Evolutionary conservation across 2,888 invertebrate species (phyloP).

Genomic region (Ferrisia virgata): DNA sequence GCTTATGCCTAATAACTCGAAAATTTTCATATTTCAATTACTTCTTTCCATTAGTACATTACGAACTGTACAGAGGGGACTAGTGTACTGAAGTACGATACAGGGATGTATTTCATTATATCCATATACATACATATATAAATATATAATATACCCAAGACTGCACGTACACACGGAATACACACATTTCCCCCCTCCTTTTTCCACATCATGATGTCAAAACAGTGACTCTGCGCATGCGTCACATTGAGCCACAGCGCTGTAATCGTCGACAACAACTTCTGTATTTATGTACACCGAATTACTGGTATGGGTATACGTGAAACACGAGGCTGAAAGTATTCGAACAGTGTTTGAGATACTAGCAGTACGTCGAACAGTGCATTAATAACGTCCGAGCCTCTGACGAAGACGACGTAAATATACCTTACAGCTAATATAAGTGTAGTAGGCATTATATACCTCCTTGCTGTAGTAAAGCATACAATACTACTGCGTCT

Average conservation of each 20-base stretch:
- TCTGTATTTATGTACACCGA: not conserved
- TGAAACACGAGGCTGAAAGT: not conserved
- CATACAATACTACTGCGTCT: not conserved
- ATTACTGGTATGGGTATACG: not conserved
- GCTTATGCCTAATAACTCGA: not conserved
- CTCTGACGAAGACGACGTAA: not conserved
- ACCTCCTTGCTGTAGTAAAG: not conserved
- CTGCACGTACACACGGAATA: too few species aligned
- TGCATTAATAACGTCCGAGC: not conserved
- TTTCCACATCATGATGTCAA: not conserved
- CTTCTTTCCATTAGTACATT: slow-evolving; percentile 1
- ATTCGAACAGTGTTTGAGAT: not conserved
- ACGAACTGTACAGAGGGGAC: not conserved
- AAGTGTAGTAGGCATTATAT: too few species aligned
- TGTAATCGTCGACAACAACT: not conserved
- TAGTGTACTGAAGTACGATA: not conserved
- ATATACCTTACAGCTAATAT: not conserved
- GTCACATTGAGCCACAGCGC: not conserved
- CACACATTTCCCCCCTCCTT: not conserved
- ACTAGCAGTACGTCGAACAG: not conserved
- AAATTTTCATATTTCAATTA: slow-evolving; percentile 30
- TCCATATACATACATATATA: too few species aligned
- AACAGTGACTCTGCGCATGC: not conserved
- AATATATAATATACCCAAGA: too few species aligned
- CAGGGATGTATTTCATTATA: not conserved